Conservation (phyloP, 2,888 invertebrate genomes). For the Thalpophila matura region DNA sequence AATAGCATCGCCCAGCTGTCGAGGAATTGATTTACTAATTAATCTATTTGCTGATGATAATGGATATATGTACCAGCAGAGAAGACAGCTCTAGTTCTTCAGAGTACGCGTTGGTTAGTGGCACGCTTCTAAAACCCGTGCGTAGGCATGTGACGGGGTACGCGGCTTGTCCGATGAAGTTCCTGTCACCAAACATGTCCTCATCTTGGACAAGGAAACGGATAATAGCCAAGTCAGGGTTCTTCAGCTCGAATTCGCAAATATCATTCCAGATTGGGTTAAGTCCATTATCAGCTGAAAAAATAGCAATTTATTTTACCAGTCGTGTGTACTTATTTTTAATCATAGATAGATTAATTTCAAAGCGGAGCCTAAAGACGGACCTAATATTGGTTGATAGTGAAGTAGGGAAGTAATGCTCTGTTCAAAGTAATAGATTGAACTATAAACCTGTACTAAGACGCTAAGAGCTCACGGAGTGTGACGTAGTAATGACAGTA, state of each 20-base stretch:
- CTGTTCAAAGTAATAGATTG: too few species aligned
- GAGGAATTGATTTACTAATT: slow-evolving; percentile 37
- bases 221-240: slow-evolving; percentile 95
- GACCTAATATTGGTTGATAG: too few species aligned
- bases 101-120: slow-evolving; percentile 96
- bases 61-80: slow-evolving; percentile 93
- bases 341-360: background rate
- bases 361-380: background rate
- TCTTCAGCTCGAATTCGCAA: slow-evolving; percentile 95
- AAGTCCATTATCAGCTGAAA: slow-evolving; percentile 96
- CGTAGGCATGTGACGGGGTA: slow-evolving; percentile 96
- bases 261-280: slow-evolving; percentile 98
- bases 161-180: slow-evolving; percentile 98
- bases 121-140: slow-evolving; percentile 97
- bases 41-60: slow-evolving; percentile 61
- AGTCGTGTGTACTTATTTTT: background rate
- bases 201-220: slow-evolving; percentile 98
- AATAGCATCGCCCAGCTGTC: slow-evolving; percentile 38
- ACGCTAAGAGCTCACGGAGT: too few species aligned
- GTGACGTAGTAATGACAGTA: too few species aligned
- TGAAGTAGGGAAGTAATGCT: too few species aligned
- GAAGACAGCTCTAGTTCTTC: slow-evolving; percentile 98
- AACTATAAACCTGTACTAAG: too few species aligned
- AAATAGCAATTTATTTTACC: background rate
- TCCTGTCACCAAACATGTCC: slow-evolving; percentile 99